Percentiles rank a stretch among this genome's conserved stretches.
Evolutionary conservation across 2,113 vertebrate genomes (phyloP).

Genomic region (Odocoileus virginianus): DNA sequence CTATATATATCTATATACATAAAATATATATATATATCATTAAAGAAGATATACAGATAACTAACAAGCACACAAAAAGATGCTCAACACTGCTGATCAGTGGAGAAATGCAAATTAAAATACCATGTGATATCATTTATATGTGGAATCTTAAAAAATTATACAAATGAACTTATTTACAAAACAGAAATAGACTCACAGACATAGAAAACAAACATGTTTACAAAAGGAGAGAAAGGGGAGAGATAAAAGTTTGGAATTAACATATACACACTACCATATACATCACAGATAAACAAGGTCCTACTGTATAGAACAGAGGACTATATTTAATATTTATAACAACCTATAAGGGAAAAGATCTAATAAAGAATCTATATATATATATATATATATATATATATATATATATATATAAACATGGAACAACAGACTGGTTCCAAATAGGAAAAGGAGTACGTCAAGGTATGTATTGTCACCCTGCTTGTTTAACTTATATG

Average conservation of each 20-base stretch:
- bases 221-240: not conserved
- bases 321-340: not conserved
- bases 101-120: not conserved
- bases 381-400: not conserved
- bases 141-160: not conserved
- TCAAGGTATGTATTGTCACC: not conserved
- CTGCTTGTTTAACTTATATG: not conserved
- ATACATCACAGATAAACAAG: not conserved
- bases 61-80: not conserved
- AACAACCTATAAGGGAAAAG: not conserved
- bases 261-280: not conserved
- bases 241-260: not conserved
- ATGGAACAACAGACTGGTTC: not conserved
- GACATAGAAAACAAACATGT: not conserved
- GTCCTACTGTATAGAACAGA: not conserved
- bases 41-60: not conserved
- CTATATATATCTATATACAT: not conserved
- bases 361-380: not conserved
- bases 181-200: not conserved
- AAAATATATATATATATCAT: not conserved
- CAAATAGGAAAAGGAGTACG: not conserved
- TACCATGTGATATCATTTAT: not conserved
- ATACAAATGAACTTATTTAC: not conserved
- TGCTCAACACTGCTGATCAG: not conserved
- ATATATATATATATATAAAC: not conserved